Evolutionary conservation across 2,888 invertebrate species (phyloP).

Genomic region (Machimus atricapillus): DNA sequence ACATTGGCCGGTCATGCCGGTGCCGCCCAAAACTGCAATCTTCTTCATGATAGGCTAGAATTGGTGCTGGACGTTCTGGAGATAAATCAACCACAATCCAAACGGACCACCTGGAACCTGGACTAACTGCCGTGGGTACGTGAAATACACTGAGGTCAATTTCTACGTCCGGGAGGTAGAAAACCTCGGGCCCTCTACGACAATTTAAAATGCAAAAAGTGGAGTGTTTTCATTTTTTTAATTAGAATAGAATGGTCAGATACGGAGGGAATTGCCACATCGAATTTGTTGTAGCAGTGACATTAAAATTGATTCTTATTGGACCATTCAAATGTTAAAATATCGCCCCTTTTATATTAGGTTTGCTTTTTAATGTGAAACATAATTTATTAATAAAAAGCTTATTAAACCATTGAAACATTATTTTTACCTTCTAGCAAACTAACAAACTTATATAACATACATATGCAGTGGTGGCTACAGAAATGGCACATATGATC

Average conservation of each 20-base stretch:
- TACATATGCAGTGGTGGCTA: too few relatives aligned
- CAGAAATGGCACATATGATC: too few relatives aligned
- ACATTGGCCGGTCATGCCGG: slow-evolving; percentile 83
- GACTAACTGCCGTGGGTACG: not conserved
- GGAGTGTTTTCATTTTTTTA: not conserved
- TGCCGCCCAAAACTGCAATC: slow-evolving; percentile 83
- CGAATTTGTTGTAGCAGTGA: not conserved
- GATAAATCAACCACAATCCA: not conserved
- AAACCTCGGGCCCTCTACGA: not conserved
- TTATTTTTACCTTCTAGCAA: not conserved
- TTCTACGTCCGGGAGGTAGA: not conserved
- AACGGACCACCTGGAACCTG: not conserved
- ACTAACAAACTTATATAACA: not conserved
- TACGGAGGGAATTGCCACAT: not conserved
- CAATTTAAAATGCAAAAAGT: not conserved
- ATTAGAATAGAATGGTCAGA: not conserved
- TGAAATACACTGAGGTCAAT: not conserved
- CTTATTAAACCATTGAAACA: not conserved
- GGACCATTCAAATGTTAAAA: not conserved
- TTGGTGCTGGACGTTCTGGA: not conserved
- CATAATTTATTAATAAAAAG: not conserved
- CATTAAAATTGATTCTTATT: not conserved
- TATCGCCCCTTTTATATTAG: not conserved
- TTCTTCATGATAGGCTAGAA: slow-evolving; percentile 68
- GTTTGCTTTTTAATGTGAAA: too few relatives aligned